These are phyloP conservation scores for Bufo gargarizans DNA, from an alignment of 2,113 vertebrate genomes.

Conservation along the genomic window DNA sequence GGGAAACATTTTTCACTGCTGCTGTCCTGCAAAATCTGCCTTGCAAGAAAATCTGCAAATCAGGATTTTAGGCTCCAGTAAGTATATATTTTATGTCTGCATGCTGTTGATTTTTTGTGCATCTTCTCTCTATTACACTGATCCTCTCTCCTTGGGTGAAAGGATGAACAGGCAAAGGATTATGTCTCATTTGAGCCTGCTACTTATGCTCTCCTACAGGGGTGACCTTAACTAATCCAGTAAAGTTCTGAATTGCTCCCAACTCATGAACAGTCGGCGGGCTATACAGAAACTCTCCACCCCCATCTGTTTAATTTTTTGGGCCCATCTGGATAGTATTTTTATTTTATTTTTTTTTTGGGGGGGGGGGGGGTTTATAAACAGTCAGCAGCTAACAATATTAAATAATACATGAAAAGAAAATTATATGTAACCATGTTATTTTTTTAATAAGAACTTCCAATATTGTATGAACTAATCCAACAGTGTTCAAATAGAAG, in stretches of 20 bases:
- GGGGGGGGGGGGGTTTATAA: slow-evolving; percentile 10
- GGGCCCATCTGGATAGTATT: slow-evolving; percentile 44
- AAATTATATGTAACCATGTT: neutral
- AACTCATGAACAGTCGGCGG: slow-evolving; percentile 50
- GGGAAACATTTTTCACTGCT: slow-evolving; percentile 36
- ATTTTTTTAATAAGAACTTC: neutral
- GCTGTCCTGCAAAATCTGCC: slow-evolving; percentile 31
- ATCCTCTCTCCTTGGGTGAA: slow-evolving; percentile 55
- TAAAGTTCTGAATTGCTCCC: slow-evolving; percentile 28
- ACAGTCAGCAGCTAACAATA: neutral
- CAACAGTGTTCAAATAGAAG: neutral
- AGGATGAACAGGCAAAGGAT: slow-evolving; percentile 56
- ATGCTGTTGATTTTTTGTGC: slow-evolving; percentile 44
- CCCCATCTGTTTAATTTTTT: slow-evolving; percentile 41
- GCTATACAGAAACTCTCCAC: slow-evolving; percentile 22
- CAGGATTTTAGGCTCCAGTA: slow-evolving; percentile 38
- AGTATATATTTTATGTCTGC: slow-evolving; percentile 36
- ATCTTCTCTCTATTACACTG: slow-evolving; percentile 41
- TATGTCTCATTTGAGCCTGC: slow-evolving; percentile 44
- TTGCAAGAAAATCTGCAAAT: slow-evolving; percentile 46
- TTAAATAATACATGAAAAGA: neutral
- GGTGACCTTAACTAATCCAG: slow-evolving; percentile 57
- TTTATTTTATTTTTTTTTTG: slow-evolving; percentile 38
- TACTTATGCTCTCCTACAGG: slow-evolving; percentile 38
- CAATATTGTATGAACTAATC: neutral